phyloP scores from a whole-genome alignment of 2,888 invertebrate genomes.

The Desoria tigrina region DNA sequence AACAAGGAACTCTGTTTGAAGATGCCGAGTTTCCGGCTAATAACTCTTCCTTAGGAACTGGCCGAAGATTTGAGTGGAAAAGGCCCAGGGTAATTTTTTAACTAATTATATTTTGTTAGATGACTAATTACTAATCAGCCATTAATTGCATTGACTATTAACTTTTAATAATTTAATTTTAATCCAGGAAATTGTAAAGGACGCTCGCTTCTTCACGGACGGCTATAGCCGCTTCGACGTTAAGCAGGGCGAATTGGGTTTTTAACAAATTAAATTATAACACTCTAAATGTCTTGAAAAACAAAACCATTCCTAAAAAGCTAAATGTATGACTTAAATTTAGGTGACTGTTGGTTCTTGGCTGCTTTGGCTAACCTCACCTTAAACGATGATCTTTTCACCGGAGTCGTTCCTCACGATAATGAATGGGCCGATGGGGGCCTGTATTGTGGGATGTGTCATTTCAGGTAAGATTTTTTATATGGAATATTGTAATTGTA shows the following conservation, averaged over 20 bases:
- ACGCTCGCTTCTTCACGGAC: constrained; percentile 60
- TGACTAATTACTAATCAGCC: not conserved
- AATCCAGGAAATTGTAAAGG: constrained; percentile 58
- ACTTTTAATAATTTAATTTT: not conserved
- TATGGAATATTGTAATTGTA: not conserved
- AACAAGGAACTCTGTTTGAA: constrained; percentile 60
- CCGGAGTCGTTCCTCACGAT: constrained; percentile 61
- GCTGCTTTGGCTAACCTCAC: constrained; percentile 15
- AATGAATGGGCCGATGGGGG: constrained; percentile 58
- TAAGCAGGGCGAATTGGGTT: constrained; percentile 62
- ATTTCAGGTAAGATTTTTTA: constrained; percentile 56
- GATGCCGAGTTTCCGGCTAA: constrained; percentile 62
- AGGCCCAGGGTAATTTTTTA: constrained; percentile 57
- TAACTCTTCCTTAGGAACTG: constrained; percentile 59
- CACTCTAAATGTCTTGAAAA: no score
- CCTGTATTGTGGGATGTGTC: constrained; percentile 61
- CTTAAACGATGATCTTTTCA: constrained; percentile 58
- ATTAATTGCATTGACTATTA: not conserved
- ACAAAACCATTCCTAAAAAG: no score
- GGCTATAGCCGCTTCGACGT: constrained; percentile 64
- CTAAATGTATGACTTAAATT: not conserved
- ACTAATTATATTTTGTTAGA: no score
- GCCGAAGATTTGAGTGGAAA: constrained; percentile 61
- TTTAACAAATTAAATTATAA: constrained; percentile 26
- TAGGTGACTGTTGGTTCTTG: constrained; percentile 55